Conservation (phyloP, 1,140 invertebrate species). For the Diorhabda elongata region DNA sequence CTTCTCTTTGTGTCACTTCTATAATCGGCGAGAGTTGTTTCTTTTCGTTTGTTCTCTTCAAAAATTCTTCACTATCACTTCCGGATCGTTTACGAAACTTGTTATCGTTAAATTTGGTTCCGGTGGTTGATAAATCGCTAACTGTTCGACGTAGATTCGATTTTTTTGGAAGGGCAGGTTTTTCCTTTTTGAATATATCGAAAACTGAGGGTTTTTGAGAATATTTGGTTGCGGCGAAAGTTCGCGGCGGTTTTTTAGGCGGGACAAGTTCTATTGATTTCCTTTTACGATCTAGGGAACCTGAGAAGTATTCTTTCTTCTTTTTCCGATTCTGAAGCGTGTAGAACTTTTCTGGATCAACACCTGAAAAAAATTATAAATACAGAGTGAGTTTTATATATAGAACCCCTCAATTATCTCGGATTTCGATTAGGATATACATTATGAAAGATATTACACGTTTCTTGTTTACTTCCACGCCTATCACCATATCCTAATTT, state of each 20-base stretch:
- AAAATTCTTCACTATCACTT: conserved; percentile 46
- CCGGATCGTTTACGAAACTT: conserved; percentile 49
- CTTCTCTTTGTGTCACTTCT: conserved; percentile 60
- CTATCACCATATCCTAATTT: no score
- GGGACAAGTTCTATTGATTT: conserved; percentile 35
- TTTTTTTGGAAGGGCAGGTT: conserved; percentile 46
- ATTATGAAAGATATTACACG: no score
- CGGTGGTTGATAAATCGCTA: conserved; percentile 64
- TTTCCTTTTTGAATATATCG: conserved; percentile 56
- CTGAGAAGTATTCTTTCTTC: conserved; percentile 50
- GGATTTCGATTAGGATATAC: no score
- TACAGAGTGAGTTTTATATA: neutral
- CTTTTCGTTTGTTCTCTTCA: conserved; percentile 43
- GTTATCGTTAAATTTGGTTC: conserved; percentile 45
- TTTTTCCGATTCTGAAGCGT: conserved; percentile 56
- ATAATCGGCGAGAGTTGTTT: conserved; percentile 74
- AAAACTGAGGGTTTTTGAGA: conserved; percentile 54
- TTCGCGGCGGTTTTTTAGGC: conserved; percentile 43
- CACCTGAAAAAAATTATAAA: conserved; percentile 40
- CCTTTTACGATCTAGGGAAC: conserved; percentile 45
- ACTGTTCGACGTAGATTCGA: conserved; percentile 56
- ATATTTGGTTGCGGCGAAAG: conserved; percentile 47
- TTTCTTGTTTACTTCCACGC: no score
- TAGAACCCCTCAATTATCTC: neutral
- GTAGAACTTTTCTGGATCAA: conserved; percentile 58